Base-by-base conservation (phyloP, 1,140 invertebrate genomes). In the Leptestheria dahalacensis region DNA sequence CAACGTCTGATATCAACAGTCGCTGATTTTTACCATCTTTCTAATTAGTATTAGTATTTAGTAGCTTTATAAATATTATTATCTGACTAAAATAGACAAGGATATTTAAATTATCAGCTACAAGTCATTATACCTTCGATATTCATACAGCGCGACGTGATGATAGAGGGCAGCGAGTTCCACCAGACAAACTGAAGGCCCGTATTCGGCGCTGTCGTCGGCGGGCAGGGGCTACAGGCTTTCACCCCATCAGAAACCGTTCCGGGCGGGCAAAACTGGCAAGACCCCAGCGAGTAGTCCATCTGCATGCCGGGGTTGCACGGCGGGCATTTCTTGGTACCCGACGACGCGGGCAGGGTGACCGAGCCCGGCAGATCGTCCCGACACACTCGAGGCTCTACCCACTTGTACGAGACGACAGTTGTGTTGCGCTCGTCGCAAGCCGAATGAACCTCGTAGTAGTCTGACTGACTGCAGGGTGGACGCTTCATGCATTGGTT, bases 301-400 rank as follows among this genome's bases (percentile, higher is more conserved):
- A 60, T 70, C 33, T 75, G 70, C 73, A 78, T 79, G 46, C 79
- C 79, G 12, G 77, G 73, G 64, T 78, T 80, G 65, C 79, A 81
- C 1, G 75, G 73, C 0, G 76, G 75, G 66, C 78, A 80, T 2
- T 67, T 64, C 53, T 66, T 66, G 3, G 65, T 59, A 15, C 65
- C 60, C 1, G 66, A 69, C 23, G 69, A 65, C 3, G 67, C 61
- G 6, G 77, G 77, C 0, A 79, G 66, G 1, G 66, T 58, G 3
- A 69, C 72, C 0, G 75, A 68, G 1, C 64, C 67, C 9, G 66
- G 60, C 9, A 72, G 29, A 53, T 73, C 68, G 26, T 72, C 70
- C 11, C 71, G 65, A 64, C 80, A 82, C 25, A 79, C 74, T 62
- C 74, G 71, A 11, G 79, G 79, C 62, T 75, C 67, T 26, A 79